These are phyloP conservation scores for Calyptomena viridis DNA, from an alignment of 2,113 vertebrate species.

Conservation along the genomic window DNA sequence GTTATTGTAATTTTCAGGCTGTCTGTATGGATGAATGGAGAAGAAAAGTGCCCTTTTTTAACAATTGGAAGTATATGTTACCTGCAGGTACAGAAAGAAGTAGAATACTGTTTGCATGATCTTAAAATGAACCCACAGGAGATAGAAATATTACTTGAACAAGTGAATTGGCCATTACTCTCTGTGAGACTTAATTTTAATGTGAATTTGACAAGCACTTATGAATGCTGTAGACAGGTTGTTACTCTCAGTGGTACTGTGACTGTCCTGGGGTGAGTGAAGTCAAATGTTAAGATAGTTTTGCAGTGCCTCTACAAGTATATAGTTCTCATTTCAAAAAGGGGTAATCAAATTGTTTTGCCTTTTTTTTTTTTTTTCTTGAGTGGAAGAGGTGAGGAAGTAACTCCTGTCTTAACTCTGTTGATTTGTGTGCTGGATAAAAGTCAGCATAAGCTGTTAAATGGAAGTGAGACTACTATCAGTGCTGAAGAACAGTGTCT, in stretches of 20 bases:
- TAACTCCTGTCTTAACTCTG: neutral
- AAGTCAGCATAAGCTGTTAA: neutral
- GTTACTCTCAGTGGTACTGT: neutral
- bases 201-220: neutral
- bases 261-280: neutral
- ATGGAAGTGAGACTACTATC: neutral
- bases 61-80: neutral
- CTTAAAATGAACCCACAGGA: neutral
- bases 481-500: neutral
- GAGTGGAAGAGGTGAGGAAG: rapidly evolving
- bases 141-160: neutral
- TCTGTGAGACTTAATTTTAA: neutral
- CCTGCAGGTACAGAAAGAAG: neutral
- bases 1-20: neutral
- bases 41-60: neutral
- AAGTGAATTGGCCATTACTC: neutral
- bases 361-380: neutral
- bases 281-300: neutral
- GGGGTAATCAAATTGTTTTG: neutral
- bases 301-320: neutral
- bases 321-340: neutral
- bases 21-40: rapidly evolving
- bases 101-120: neutral
- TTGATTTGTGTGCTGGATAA: neutral
- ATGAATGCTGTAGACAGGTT: neutral